Evolutionary conservation across 2,888 invertebrate genomes (phyloP), one percentile per base, ranked within the genome.

Genomic region (Leptopilina myrica): DNA sequence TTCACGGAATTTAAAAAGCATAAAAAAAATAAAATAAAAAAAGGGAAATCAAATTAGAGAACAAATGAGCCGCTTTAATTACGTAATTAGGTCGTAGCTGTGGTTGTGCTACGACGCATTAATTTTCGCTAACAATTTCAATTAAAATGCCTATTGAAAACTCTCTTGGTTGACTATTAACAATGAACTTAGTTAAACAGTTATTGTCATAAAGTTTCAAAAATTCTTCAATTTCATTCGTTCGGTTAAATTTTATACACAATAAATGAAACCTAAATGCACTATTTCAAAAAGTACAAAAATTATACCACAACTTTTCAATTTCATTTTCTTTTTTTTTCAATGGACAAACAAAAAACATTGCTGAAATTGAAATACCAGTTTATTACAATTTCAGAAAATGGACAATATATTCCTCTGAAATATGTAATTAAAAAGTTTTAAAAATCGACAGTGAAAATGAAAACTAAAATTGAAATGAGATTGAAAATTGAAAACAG

Each of bases 51-150:
- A 59, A 59, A 59, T 59, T 59, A 59, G 59, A 59, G 15, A 59
- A 59, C 59, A n/a, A 59, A 59, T 59, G 15, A 64, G 33, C 33
- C 7, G 33, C 33, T 7, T 64, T 64, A 64, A 64, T 33, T 14
- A 33, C 9, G 66, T 66, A 46, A 66, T 66, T 66, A 43, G 66
- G n/a, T 43, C 46, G 15, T 40, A 9, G 66, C 15, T 59, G 46
- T 66, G 66, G 40, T 46, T 43, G 65, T 1, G 65, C 7, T 43
- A 66, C 15, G 43, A n/a, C 33, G 40, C 15, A 43, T 66, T 66
- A 66, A 66, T 66, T 66, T 66, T 66, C 14, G 43, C 40, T 33
- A 15, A 66, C n/a, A 66, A 66, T 66, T 66, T 66, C 43, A 66
- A 66, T 66, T 66, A 66, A 66, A 66, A 66, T 66, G 8, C 40